Conservation (phyloP, 2,113 vertebrate species). For the Menura novaehollandiae region DNA sequence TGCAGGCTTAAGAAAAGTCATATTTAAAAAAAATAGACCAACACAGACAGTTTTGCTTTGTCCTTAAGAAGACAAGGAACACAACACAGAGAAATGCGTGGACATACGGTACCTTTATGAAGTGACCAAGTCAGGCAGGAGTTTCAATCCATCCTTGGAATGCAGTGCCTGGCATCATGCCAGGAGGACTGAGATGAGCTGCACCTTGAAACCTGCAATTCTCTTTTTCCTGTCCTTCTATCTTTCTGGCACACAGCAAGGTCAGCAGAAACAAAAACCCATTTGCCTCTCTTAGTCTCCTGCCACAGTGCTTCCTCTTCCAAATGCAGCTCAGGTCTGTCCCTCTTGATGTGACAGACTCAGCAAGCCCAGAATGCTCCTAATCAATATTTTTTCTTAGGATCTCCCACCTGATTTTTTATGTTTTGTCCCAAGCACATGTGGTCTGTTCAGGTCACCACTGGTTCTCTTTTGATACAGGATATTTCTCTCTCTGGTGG, state of each 20-base stretch:
- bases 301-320: not conserved
- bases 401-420: not conserved
- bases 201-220: not conserved
- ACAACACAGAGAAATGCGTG: not conserved
- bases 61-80: not conserved
- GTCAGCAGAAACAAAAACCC: not conserved
- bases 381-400: not conserved
- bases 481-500: not conserved
- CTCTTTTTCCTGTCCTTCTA: not conserved
- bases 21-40: accelerated
- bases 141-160: not conserved
- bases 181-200: not conserved
- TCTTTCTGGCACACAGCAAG: not conserved
- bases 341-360: not conserved
- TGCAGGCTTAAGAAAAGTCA: not conserved
- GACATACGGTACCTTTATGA: not conserved
- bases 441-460: not conserved
- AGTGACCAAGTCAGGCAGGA: not conserved
- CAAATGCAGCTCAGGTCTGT: not conserved
- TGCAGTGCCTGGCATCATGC: not conserved
- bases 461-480: not conserved
- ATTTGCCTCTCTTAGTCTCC: not conserved
- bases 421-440: not conserved
- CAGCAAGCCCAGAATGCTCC: not conserved
- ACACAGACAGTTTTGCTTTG: not conserved